Evolutionary conservation across 2,797 vertebrate genomes (phyloP), one percentile per base, ranked within the genome.

Genomic region (Falco columbarius): DNA sequence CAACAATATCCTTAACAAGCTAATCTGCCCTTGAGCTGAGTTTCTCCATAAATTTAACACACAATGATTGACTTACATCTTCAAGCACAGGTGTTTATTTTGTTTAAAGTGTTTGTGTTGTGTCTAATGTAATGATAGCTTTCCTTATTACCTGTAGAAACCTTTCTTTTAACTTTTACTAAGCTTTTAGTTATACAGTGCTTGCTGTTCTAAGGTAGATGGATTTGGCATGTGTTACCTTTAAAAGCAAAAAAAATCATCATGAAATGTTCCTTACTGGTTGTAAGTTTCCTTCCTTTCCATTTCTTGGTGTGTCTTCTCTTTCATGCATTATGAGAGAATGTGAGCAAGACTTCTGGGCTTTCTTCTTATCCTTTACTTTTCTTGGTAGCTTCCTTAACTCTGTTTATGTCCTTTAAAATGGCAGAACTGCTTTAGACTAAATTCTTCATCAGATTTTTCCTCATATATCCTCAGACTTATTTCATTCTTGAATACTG

Each of bases 51-150:
- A 66, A 66, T 90, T 75, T 86, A 80, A 56, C 36, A 40, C 27
- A 47, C 30, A 26, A 10, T 71, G 15, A 74, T 74, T 49, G 44
- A 87, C 55, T 96, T 71, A 61, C 10, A 46, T 46, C 42, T 88
- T 95, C 29, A 75, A 75, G 47, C 52, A 75, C 14, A 82, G 62
- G 32, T 85, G 46, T 81, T 85, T 93, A 71, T 94, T 97, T 94
- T 3, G 72, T 93, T 86, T 75, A 23, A 81, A 55, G 26, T 85
- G 47, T 89, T 90, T 93, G 27, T 86, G 47, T 77, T 81, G 32
- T 91, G 49, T 51, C 65, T 95, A 74, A 67, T 67, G 29, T 70
- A 82, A 49, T 1, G 5, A 56, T 76, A 77, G 36, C 23, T 87
- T 87, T 92, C 67, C 46, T 86, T 32, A 29, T 84, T 90, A 49